These are phyloP conservation scores for Macrosoma leucophasiata DNA, from an alignment of 2,888 invertebrate species.

Conservation along the genomic window DNA sequence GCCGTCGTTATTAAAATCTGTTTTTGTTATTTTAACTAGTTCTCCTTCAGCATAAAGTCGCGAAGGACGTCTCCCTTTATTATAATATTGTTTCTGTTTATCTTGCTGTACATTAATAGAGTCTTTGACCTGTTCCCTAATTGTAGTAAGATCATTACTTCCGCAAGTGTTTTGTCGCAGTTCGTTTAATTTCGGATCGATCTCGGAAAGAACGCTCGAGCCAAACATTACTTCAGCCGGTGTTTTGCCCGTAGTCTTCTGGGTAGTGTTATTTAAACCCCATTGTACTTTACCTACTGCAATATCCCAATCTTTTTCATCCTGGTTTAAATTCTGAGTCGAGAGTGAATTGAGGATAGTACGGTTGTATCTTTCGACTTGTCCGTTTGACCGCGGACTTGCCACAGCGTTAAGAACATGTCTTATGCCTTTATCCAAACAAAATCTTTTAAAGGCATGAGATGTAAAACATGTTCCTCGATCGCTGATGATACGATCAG, in stretches of 20 bases:
- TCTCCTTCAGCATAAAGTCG: neutral
- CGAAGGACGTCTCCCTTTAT: neutral
- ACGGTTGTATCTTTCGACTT: slow-evolving; percentile 17
- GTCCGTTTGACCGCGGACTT: slow-evolving; percentile 11
- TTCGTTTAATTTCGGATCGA: neutral
- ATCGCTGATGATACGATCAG: slow-evolving; percentile 19
- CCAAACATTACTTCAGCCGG: slow-evolving; percentile 34
- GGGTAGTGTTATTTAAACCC: slow-evolving; percentile 19
- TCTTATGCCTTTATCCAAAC: slow-evolving; percentile 12
- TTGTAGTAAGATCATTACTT: neutral
- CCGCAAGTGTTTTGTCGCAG: neutral
- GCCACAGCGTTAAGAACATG: slow-evolving; percentile 18
- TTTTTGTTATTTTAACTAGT: too few species aligned
- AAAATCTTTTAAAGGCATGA: slow-evolving; percentile 11
- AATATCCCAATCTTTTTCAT: slow-evolving; percentile 15
- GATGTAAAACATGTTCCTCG: slow-evolving; percentile 20
- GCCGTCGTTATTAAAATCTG: too few species aligned
- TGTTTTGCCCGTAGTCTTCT: slow-evolving; percentile 16
- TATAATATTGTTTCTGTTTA: neutral
- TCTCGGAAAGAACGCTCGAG: neutral
- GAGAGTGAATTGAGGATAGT: slow-evolving; percentile 12
- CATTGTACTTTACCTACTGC: slow-evolving; percentile 17
- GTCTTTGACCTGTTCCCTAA: neutral
- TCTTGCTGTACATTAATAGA: neutral
- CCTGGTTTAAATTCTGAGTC: slow-evolving; percentile 3